Percentiles rank a stretch among this genome's conserved stretches.
Conservation (phyloP, 1,140 invertebrate genomes). For the Trichomalopsis sarcophagae region DNA sequence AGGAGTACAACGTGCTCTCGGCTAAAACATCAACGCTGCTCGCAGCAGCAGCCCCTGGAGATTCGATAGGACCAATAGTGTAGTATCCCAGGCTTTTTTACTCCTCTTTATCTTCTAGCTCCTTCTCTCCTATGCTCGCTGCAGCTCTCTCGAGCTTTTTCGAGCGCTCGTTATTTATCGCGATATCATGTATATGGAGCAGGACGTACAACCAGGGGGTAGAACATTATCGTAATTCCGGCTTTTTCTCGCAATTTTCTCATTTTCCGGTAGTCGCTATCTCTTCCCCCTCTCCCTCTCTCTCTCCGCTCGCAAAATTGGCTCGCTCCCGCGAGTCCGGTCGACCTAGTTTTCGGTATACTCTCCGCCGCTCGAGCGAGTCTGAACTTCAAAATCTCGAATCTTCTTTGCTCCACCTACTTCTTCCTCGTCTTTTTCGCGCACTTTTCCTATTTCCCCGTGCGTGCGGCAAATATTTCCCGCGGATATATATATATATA, state of each 20-base stretch:
- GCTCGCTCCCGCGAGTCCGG: slow-evolving; percentile 33
- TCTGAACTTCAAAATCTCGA: slow-evolving; percentile 51
- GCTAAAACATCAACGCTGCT: background rate
- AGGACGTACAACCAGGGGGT: background rate
- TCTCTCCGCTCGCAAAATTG: slow-evolving; percentile 10
- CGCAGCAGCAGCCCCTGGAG: background rate
- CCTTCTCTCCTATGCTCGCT: background rate
- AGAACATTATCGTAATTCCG: slow-evolving; percentile 31
- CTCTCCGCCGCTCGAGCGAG: slow-evolving; percentile 9
- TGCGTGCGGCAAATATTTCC: slow-evolving; percentile 22
- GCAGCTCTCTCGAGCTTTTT: background rate
- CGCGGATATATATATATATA: background rate
- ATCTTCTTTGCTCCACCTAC: slow-evolving; percentile 16
- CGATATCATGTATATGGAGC: background rate
- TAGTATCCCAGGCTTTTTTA: background rate
- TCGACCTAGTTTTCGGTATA: slow-evolving; percentile 51
- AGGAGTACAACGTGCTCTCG: background rate
- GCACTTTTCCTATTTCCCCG: slow-evolving; percentile 34
- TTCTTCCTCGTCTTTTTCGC: slow-evolving; percentile 29
- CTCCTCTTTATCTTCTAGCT: background rate
- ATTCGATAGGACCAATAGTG: background rate
- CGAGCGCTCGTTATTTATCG: slow-evolving; percentile 23
- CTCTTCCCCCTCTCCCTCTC: background rate
- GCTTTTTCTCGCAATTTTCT: slow-evolving; percentile 3
- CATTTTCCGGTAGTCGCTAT: background rate